These are phyloP conservation scores for Yponomeuta plumbellus DNA, from an alignment of 2,888 invertebrate genomes.

Conservation along the genomic window DNA sequence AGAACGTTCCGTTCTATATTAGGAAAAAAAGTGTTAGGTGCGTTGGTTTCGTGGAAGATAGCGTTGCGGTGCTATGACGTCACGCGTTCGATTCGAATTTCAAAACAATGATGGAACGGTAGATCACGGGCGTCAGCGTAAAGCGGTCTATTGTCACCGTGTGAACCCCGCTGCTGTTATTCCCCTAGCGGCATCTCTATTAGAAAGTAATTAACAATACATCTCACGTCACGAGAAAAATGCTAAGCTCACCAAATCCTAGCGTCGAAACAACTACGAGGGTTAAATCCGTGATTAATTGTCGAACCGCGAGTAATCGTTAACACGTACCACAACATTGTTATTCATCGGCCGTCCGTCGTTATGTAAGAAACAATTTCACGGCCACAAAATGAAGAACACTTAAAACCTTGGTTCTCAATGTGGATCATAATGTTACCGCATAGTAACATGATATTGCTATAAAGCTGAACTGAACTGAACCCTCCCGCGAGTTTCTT, in stretches of 20 bases:
- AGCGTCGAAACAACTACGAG: constrained; percentile 34
- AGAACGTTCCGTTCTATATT: constrained; percentile 23
- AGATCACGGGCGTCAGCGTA: constrained; percentile 43
- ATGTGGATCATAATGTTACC: constrained; percentile 44
- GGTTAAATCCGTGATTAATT: constrained; percentile 43
- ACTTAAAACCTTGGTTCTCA: constrained; percentile 54
- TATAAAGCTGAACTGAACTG: constrained; percentile 3
- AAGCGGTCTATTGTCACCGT: constrained; percentile 47
- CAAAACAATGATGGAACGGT: constrained; percentile 57
- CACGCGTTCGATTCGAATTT: constrained; percentile 44
- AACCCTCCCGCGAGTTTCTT: constrained; percentile 19
- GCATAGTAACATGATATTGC: constrained; percentile 50
- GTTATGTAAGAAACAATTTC: constrained; percentile 49
- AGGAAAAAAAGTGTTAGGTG: background rate
- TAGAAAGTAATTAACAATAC: constrained; percentile 64
- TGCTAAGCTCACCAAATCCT: constrained; percentile 33
- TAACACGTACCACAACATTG: constrained; percentile 47
- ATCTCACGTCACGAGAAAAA: constrained; percentile 38
- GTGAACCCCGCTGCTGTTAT: constrained; percentile 49
- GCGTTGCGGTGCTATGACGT: constrained; percentile 54
- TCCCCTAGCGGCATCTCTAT: constrained; percentile 52
- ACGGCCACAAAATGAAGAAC: constrained; percentile 24
- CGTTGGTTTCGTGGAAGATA: constrained; percentile 49
- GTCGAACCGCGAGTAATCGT: constrained; percentile 51
- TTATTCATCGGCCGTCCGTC: constrained; percentile 43